Evolutionary conservation across 2,797 vertebrate genomes (phyloP).

Genomic region (Danio choprae): DNA sequence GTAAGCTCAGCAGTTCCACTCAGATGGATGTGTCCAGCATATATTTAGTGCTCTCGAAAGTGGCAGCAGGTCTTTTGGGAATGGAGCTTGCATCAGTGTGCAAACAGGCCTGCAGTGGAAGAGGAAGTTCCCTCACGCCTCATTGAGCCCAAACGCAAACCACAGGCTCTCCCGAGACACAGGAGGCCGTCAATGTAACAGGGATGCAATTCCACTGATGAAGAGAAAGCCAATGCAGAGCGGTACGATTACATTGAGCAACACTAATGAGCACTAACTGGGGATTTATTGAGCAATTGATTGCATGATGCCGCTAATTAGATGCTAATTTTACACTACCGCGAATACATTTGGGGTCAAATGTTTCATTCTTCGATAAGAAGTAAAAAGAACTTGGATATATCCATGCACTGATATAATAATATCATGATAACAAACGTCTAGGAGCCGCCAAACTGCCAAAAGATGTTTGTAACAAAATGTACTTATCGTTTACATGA

Average conservation of each 20-base stretch:
- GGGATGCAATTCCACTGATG: slow-evolving; percentile 22
- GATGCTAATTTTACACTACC: background rate
- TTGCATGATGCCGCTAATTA: background rate
- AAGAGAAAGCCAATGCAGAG: slow-evolving; percentile 27
- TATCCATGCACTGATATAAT: no score
- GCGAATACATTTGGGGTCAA: background rate
- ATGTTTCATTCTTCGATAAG: no score
- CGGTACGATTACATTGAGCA: background rate
- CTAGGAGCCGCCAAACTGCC: no score
- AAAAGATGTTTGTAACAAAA: no score
- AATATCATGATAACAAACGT: no score
- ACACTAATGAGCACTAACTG: background rate
- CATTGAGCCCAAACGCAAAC: slow-evolving; percentile 63
- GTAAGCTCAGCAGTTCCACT: slow-evolving; percentile 31
- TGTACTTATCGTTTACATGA: no score
- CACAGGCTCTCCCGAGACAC: slow-evolving; percentile 58
- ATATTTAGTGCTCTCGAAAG: slow-evolving; percentile 57
- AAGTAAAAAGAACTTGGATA: no score
- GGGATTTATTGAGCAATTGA: background rate
- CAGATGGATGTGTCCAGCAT: slow-evolving; percentile 43
- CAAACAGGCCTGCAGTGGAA: slow-evolving; percentile 56
- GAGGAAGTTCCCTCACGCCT: slow-evolving; percentile 62
- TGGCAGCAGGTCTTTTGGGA: slow-evolving; percentile 63
- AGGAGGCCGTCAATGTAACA: slow-evolving; percentile 43
- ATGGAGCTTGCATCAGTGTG: slow-evolving; percentile 51